Percentiles rank a stretch among this genome's conserved stretches.
Evolutionary conservation across 2,113 vertebrate species (phyloP).

Genomic region (Phyllostomus hastatus): DNA sequence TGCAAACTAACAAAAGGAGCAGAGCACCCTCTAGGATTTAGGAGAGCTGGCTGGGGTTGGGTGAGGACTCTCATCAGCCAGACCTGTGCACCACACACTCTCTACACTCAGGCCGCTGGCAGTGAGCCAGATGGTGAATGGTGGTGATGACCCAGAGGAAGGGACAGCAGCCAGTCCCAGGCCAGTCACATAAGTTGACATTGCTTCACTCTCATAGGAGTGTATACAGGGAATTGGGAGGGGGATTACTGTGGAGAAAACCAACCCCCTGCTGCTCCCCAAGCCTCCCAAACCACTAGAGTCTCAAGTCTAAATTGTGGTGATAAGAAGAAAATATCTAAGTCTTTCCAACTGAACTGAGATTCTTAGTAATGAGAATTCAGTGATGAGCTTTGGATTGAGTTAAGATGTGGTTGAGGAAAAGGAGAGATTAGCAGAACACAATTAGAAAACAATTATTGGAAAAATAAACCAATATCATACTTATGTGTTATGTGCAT

Average conservation of each 20-base stretch:
- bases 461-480: neutral
- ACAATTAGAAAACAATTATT: neutral
- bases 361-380: neutral
- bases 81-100: no score
- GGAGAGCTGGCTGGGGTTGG: no score
- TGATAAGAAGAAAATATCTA: neutral
- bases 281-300: neutral
- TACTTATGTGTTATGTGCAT: neutral
- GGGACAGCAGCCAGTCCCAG: neutral
- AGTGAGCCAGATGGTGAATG: neutral
- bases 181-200: neutral
- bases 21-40: neutral
- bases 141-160: neutral
- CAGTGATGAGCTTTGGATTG: neutral
- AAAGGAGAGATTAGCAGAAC: neutral
- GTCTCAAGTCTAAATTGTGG: neutral
- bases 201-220: neutral
- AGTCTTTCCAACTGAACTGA: neutral
- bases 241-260: neutral
- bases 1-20: neutral
- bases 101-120: neutral
- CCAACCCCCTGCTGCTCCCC: fast-evolving
- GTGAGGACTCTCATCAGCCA: neutral
- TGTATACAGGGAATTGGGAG: neutral
- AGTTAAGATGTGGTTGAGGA: neutral